These are phyloP conservation scores for Sakesphorus luctuosus DNA, from an alignment of 2,113 vertebrate species.

Conservation along the genomic window DNA sequence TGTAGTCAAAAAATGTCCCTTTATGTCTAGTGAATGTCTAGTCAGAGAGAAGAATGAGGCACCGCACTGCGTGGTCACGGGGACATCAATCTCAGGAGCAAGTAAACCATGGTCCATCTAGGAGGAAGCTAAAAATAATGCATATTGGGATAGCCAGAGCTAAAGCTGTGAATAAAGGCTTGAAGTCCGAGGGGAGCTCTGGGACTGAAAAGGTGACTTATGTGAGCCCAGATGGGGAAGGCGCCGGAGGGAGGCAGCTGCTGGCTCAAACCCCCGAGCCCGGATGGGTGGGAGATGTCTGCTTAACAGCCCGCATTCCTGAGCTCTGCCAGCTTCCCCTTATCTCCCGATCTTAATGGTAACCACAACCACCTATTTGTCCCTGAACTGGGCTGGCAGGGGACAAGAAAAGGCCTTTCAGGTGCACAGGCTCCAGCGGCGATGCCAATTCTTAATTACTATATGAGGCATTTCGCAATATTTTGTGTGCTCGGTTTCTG, in stretches of 20 bases:
- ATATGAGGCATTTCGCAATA: neutral
- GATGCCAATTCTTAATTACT: neutral
- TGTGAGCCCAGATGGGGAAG: neutral
- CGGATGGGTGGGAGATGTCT: neutral
- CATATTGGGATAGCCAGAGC: neutral
- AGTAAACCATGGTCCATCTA: fast-evolving
- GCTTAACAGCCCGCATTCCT: slow-evolving; percentile 6
- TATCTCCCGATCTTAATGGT: neutral
- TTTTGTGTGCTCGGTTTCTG: neutral
- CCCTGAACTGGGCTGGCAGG: neutral
- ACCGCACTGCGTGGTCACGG: neutral
- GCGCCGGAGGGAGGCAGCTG: neutral
- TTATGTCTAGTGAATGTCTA: neutral
- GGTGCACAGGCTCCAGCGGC: neutral
- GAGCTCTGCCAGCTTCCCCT: neutral
- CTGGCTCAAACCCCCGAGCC: neutral
- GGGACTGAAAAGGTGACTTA: neutral
- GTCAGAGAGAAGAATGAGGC: neutral
- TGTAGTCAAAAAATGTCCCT: fast-evolving
- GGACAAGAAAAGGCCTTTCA: neutral
- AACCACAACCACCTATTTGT: neutral
- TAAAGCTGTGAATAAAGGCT: neutral
- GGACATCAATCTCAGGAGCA: neutral
- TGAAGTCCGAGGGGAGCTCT: neutral
- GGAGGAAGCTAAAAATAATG: neutral